Base-by-base conservation (phyloP, 64 coral and sea anemone species). In the Stylophora pistillata region DNA sequence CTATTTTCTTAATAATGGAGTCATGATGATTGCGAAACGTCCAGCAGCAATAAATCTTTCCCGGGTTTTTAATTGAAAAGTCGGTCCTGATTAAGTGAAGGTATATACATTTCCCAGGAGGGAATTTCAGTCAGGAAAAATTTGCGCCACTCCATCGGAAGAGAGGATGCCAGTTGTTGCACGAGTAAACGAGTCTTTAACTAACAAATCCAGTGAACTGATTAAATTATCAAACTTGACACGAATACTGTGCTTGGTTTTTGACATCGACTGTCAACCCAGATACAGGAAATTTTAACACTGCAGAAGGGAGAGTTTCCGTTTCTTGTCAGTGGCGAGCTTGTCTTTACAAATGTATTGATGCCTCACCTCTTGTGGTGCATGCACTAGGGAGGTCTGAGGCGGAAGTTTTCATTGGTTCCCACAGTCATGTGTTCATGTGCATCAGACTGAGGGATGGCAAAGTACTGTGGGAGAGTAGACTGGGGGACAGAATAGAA, bases 361-460 rank as follows among this genome's bases (percentile, higher is more conserved):
- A 98, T 78, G 96, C 96, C 32, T 98, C 96, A 55, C 96, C 96
- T 27, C 77, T 98, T 63, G 95, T 98, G 56, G 87, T 98, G 2
- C 11, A 58, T 53, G 85, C 87, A 56, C 76, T 55, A 55, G 79
- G 81, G 20, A 81, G 73, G 76, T 37, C 62, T 74, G 80, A 68
- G 58, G 78, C 68, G 21, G 88, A 88, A 54, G 96, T 92, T 63
- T 98, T 86, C 82, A 92, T 98, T 64, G 96, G 96, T 17, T 98
- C 96, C 16, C 96, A 98, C 62, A 81, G 89, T 57, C 86, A 92
- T 18, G 69, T 95, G 56, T 95, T 98, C 82, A 92, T 94, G 87
- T 90, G 93, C 14, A 74, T 95, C 30, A 55, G 26, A 41, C 87
- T 98, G 16, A 56, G 56, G n/a, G 89, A 81, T 33, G 96, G 96